These are phyloP conservation scores for Gallinago stenura DNA, from an alignment of 2,797 vertebrate genomes.

Conservation along the genomic window DNA sequence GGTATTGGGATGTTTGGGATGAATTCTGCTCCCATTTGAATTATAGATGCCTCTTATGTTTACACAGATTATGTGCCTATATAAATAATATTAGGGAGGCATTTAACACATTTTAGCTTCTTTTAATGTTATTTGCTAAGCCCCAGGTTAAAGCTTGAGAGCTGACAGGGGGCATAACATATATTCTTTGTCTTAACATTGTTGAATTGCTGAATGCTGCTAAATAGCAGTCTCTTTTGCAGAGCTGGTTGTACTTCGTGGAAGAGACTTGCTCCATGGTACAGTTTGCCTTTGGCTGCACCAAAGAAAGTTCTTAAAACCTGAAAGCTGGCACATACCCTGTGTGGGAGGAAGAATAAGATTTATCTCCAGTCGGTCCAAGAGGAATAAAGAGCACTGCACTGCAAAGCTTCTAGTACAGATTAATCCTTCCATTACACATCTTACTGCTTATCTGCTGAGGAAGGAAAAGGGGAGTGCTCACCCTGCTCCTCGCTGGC, in stretches of 20 bases:
- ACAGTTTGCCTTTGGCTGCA: not conserved
- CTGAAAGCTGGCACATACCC: not conserved
- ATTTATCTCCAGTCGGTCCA: not conserved
- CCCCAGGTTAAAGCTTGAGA: not conserved
- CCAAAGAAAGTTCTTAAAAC: not conserved
- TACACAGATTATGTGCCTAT: not conserved
- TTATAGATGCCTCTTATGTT: not conserved
- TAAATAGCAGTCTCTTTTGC: not conserved
- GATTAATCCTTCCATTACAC: not conserved
- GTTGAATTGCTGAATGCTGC: not conserved
- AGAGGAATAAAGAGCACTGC: not conserved
- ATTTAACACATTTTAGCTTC: not conserved
- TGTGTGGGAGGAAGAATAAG: not conserved
- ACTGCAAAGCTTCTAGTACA: not conserved
- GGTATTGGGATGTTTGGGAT: not conserved
- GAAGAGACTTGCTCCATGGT: not conserved
- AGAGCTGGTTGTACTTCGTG: not conserved
- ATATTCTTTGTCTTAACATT: not conserved
- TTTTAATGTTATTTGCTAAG: not conserved
- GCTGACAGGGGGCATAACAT: accelerated
- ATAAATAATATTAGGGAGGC: not conserved
- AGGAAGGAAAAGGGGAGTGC: not conserved
- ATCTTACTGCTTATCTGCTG: not conserved
- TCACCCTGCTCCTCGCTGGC: not conserved
- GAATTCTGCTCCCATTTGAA: not conserved